Conservation (phyloP, 2,113 vertebrate species). For the Bubo blakistoni region DNA sequence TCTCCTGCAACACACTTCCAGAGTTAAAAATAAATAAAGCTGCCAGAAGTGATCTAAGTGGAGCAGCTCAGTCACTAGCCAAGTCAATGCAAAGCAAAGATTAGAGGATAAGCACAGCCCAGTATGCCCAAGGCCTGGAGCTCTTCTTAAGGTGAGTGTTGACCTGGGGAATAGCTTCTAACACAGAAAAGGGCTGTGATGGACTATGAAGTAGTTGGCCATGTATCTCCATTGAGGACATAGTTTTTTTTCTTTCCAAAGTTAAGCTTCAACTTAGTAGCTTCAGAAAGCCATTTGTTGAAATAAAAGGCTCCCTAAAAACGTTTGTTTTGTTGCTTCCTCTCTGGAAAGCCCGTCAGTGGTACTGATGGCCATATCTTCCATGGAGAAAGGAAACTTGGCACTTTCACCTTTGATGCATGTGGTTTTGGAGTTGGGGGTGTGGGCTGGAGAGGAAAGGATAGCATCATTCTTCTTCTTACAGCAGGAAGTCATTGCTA, state of each 20-base stretch:
- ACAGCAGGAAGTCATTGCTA: not conserved
- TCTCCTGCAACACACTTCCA: not conserved
- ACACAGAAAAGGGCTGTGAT: not conserved
- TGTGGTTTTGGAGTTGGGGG: not conserved
- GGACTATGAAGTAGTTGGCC: not conserved
- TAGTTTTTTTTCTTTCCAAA: not conserved
- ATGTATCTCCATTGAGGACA: not conserved
- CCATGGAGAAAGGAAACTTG: not conserved
- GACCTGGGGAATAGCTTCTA: not conserved
- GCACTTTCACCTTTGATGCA: not conserved
- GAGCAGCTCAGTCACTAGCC: not conserved
- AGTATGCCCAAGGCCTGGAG: not conserved
- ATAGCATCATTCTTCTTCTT: not conserved
- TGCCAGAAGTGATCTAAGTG: not conserved
- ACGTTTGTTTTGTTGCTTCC: not conserved
- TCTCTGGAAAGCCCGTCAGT: not conserved
- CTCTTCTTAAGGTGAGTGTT: not conserved
- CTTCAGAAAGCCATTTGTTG: not conserved
- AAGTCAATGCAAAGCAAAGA: not conserved
- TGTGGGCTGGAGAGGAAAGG: not conserved
- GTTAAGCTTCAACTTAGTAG: not conserved
- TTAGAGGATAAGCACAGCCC: not conserved
- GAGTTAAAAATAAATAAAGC: not conserved
- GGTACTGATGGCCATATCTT: accelerated
- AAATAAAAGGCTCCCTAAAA: not conserved